phyloP scores from a whole-genome alignment of 2,113 vertebrate species.

The Stigmatopora nigra region DNA sequence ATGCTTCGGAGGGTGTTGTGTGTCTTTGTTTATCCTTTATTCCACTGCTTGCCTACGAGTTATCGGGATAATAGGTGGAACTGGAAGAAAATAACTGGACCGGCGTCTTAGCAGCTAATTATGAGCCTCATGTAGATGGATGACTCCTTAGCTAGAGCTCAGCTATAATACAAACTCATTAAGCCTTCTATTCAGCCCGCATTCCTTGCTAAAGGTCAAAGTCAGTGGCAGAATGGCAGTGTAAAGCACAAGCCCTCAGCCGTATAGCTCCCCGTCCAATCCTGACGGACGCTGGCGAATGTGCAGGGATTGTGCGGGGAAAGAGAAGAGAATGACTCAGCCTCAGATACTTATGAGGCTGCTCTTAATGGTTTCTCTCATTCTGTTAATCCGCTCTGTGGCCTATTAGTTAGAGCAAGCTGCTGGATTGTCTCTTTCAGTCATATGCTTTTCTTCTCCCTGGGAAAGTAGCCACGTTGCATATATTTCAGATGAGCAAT shows the following conservation, averaged over 20 bases:
- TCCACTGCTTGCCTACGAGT: slow-evolving; percentile 49
- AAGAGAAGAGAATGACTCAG: slow-evolving; percentile 55
- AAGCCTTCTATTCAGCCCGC: slow-evolving; percentile 50
- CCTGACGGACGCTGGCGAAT: slow-evolving; percentile 28
- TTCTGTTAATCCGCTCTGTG: slow-evolving; percentile 52
- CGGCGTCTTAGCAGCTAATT: slow-evolving; percentile 62
- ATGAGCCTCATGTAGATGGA: slow-evolving; percentile 61
- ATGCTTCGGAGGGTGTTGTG: slow-evolving; percentile 32
- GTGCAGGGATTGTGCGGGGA: slow-evolving; percentile 17
- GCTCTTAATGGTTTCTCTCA: slow-evolving; percentile 48
- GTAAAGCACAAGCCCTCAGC: slow-evolving; percentile 25
- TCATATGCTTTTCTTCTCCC: slow-evolving; percentile 9
- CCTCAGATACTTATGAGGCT: slow-evolving; percentile 51
- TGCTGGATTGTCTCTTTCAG: slow-evolving; percentile 28
- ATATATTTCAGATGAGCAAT: slow-evolving; percentile 28
- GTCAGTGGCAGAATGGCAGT: slow-evolving; percentile 45
- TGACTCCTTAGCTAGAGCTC: slow-evolving; percentile 59
- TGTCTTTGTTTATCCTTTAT: slow-evolving; percentile 55
- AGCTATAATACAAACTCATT: slow-evolving; percentile 68
- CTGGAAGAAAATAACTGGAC: slow-evolving; percentile 51
- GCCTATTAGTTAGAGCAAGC: slow-evolving; percentile 33
- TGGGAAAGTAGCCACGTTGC: slow-evolving; percentile 8
- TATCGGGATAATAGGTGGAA: slow-evolving; percentile 60
- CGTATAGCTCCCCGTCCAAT: slow-evolving; percentile 22
- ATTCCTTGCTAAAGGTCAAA: slow-evolving; percentile 62